Evolutionary conservation across 2,888 invertebrate genomes (phyloP).

Genomic region (Cartodere bifasciata): DNA sequence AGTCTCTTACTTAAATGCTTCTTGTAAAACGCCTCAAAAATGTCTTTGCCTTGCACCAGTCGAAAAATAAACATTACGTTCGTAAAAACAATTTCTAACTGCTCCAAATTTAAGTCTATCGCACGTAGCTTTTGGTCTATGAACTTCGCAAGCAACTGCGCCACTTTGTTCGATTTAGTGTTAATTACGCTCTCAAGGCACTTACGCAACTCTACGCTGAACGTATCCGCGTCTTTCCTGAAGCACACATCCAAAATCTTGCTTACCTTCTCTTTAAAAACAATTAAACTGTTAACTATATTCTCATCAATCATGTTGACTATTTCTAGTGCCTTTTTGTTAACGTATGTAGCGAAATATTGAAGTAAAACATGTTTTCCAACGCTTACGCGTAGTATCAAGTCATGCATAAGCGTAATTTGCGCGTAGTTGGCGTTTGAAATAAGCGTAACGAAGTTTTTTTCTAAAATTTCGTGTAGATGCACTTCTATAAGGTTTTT

Average conservation of each 20-base stretch:
- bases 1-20: constrained; percentile 93
- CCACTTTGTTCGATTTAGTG: constrained; percentile 90
- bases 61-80: constrained; percentile 97
- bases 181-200: constrained; percentile 96
- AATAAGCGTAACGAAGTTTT: constrained; percentile 76
- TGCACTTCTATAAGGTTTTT: constrained; percentile 83
- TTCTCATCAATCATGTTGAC: constrained; percentile 92
- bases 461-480: constrained; percentile 70
- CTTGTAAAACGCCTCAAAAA: constrained; percentile 98
- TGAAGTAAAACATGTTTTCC: no score
- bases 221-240: constrained; percentile 70
- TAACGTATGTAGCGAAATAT: constrained; percentile 84
- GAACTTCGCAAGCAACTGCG: constrained; percentile 95
- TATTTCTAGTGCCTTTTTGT: constrained; percentile 85
- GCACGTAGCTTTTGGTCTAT: constrained; percentile 88
- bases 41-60: constrained; percentile 97
- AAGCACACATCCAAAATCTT: constrained; percentile 80
- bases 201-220: constrained; percentile 81
- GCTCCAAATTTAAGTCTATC: constrained; percentile 93
- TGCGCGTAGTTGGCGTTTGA: constrained; percentile 76
- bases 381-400: no score
- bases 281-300: constrained; percentile 88
- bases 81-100: constrained; percentile 82
- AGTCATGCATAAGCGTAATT: constrained; percentile 71
- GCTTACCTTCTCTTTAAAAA: constrained; percentile 94